Conservation (phyloP, 2,888 invertebrate species). For the Pecten maximus region DNA sequence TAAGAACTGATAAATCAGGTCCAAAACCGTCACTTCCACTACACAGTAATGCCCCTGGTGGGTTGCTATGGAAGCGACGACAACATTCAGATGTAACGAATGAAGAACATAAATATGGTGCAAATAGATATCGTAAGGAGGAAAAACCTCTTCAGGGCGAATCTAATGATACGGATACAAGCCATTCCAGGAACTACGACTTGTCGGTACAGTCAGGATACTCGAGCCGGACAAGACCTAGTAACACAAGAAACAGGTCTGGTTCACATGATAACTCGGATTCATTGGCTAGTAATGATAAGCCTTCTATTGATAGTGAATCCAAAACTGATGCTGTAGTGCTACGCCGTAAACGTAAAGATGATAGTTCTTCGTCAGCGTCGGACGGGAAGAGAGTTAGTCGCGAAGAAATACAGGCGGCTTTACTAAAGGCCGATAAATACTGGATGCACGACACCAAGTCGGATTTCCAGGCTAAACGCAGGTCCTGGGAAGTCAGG, state of each 20-base stretch:
- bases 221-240: conserved; percentile 50
- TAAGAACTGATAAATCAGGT: conserved; percentile 57
- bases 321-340: conserved; percentile 54
- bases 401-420: conserved; percentile 74
- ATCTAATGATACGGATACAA: background rate
- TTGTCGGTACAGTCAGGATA: conserved; percentile 46
- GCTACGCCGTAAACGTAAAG: conserved; percentile 51
- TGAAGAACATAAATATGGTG: conserved; percentile 36
- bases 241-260: conserved; percentile 41
- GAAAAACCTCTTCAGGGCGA: background rate
- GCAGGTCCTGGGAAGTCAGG: conserved; percentile 60
- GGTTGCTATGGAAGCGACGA: conserved; percentile 69
- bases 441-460: conserved; percentile 67
- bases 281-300: background rate
- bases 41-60: conserved; percentile 65
- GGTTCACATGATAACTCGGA: conserved; percentile 55
- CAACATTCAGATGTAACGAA: conserved; percentile 54
- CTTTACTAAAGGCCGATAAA: conserved; percentile 71
- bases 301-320: conserved; percentile 44
- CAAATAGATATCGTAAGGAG: conserved; percentile 2
- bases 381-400: conserved; percentile 67
- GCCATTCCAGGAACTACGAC: background rate
- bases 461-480: conserved; percentile 63
- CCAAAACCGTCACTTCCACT: conserved; percentile 55
- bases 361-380: conserved; percentile 44